Base-by-base conservation (phyloP, 1,140 invertebrate genomes). In the Octopus sinensis region DNA sequence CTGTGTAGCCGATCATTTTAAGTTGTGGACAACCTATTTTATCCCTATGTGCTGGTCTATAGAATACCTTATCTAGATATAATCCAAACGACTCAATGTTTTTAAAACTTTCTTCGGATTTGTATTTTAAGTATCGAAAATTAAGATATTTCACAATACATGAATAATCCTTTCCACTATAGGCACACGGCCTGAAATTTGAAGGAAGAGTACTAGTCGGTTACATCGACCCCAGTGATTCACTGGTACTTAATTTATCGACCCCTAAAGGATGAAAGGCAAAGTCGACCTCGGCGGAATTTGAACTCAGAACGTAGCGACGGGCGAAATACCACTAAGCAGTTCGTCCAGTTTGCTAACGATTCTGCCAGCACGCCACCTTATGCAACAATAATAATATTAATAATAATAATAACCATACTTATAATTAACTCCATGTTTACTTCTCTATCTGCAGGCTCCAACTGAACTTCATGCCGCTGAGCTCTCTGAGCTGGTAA, bases 401-500 rank as follows among this genome's bases (percentile, higher is more conserved):
- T 76, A 10, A 23, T 76, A 30, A 52, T 76, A 1, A 13, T 9
- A 13, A 76, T 52, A 10, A 13, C 1, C 1, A 30, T 4, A 52
- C 1, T 62, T 62, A 62, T 62, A 12, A 30, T 53, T 77, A 13
- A 30, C 23, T 76, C 23, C 75, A 10, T 76, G 9, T 52, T 52
- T 76, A 13, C 17, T 30, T 53, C 51, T 53, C 4, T 17, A 23
- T 43, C 51, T 78, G 13, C 76, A 51, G 43, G 43, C 76, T 78
- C 53, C 76, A 7, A 51, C 6, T 43, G 51, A 43, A 17, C 23
- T 53, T 13, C 76, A 78, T 0, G 6, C 68, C 6, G 68, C 13
- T 73, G 68, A 73, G 68, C 68, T 73, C 5, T 5, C 68, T 73
- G 68, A 81, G 13, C 79, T 87, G 62, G 83, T 86, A 10, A 80